These are phyloP conservation scores for Petrolisthes cinctipes DNA, from an alignment of 2,888 invertebrate species.

Conservation along the genomic window DNA sequence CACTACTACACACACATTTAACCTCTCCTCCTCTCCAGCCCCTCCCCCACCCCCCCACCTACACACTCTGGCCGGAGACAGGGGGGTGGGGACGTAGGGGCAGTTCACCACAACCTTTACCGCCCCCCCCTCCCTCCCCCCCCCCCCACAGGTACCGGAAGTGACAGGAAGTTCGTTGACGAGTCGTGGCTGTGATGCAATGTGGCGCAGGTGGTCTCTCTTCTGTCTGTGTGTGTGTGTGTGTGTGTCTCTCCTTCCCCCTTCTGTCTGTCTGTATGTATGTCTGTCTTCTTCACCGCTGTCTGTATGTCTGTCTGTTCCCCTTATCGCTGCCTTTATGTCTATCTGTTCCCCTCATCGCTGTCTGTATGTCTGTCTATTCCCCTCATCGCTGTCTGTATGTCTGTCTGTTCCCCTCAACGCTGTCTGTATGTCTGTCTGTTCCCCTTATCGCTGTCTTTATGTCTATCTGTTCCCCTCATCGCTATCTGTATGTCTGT, in stretches of 20 bases:
- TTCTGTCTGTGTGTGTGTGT: not conserved
- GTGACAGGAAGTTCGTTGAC: conserved; percentile 48
- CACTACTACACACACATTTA: not conserved
- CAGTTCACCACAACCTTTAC: conserved; percentile 18
- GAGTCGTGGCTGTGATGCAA: conserved; percentile 29
- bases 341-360: not conserved
- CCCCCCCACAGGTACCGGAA: conserved; percentile 25
- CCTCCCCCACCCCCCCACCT: not conserved
- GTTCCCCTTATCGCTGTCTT: not conserved
- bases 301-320: not conserved
- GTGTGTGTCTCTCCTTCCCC: not conserved
- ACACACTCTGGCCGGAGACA: not conserved
- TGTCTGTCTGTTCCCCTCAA: not conserved
- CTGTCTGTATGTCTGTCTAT: not conserved
- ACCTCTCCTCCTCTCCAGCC: not conserved
- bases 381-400: not conserved
- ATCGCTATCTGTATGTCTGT: not conserved
- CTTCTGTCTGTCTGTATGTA: not conserved
- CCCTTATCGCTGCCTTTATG: not conserved
- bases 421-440: not conserved
- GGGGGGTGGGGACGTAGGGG: not conserved
- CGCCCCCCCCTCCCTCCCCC: not conserved
- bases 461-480: not conserved
- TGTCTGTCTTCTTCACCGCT: not conserved
- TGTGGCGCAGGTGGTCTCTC: conserved; percentile 9